Evolutionary conservation across 2,113 vertebrate genomes (phyloP), one percentile per base, ranked within the genome.

Genomic region (Buteo buteo): DNA sequence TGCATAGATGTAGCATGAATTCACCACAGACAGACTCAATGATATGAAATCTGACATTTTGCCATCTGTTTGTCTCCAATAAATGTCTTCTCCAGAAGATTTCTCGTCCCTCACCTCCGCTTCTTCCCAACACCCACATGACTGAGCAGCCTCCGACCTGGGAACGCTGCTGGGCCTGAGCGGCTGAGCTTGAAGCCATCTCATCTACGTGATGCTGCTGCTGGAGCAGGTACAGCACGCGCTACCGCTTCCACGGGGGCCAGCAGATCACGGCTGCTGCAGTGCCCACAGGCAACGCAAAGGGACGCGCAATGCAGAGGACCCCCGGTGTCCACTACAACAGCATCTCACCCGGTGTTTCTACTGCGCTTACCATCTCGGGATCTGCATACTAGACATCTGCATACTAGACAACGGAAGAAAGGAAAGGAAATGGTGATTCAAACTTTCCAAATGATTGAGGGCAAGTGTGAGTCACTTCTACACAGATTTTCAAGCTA

Each of bases 191-290:
- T 58, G 66, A 74, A 79, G 72, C 31, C 61, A 24, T 16, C 38
- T 59, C 76, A 73, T 4, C 24, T 55, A 13, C 1, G 3, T 8
- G 45, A 6, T 65, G 59, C 42, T 69, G 50, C 44, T 52, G 54
- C 42, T 40, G 65, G 58, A 57, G 59, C 47, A 67, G 59, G 26
- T 71, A 47, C 7, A 21, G 42, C 62, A 59, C 82, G 36, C 1
- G 6, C 20, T 22, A 4, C 38, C 2, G 9, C 69, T 61, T 34
- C 22, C 7, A 2, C 54, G 36, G 8, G 0, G 3, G 62, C 44
- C 70, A 57, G 59, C 44, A 71, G 42, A 40, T 10, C 17, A 16
- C 44, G 64, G 42, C 38, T 47, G 42, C 32, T 54, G 57, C 45
- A 32, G 58, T 2, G 5, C 19, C 32, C 12, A 7, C 40, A 13